Conservation (phyloP, 1,140 invertebrate species). For the Aphelenchoides fujianensis region DNA sequence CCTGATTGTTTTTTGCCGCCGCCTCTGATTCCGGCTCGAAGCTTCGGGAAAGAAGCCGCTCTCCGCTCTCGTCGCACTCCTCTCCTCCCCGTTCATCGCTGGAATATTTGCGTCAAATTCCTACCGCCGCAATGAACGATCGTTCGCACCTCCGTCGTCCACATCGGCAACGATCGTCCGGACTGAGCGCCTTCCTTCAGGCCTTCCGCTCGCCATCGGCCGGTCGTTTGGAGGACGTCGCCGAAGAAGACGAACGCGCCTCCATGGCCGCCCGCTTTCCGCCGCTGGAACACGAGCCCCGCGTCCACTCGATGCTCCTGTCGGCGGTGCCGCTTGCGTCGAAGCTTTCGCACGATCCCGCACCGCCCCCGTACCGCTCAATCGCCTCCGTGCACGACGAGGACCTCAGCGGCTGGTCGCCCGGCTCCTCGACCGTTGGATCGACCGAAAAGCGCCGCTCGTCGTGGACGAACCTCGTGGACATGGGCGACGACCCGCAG, state of each 20-base stretch:
- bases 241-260: not conserved
- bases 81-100: not conserved
- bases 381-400: constrained; percentile 17
- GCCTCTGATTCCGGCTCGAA: not conserved
- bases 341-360: not conserved
- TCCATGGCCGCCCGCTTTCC: not conserved
- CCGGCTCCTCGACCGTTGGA: constrained; percentile 1
- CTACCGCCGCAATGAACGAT: not conserved
- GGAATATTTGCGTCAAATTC: not conserved
- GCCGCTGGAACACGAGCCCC: not conserved
- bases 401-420: not conserved
- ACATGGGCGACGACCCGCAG: not conserved
- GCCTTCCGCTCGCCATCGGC: not conserved
- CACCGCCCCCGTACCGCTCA: constrained; percentile 11
- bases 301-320: not conserved
- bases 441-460: not conserved
- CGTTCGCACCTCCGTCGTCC: too few relatives aligned
- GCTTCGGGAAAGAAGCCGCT: not conserved
- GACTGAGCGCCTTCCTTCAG: not conserved
- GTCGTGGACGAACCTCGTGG: constrained; percentile 13
- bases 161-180: not conserved
- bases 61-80: not conserved
- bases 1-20: not conserved
- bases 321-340: not conserved
- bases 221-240: too few relatives aligned